phyloP scores from a whole-genome alignment of 1,140 invertebrate genomes.

The Drosophila guanche region DNA sequence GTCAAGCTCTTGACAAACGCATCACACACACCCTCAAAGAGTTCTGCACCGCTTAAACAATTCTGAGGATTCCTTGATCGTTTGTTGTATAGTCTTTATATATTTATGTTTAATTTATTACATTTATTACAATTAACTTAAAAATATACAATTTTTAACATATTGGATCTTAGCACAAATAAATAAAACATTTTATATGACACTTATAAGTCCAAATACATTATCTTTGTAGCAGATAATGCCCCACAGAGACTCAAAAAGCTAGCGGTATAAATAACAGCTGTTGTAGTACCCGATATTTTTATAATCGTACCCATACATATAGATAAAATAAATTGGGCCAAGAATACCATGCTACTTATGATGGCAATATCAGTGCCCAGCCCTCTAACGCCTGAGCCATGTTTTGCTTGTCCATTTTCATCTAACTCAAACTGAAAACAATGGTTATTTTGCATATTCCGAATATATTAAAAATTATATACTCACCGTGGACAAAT shows the following conservation, averaged over 20 bases:
- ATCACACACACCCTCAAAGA: too few relatives aligned
- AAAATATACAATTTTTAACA: too few relatives aligned
- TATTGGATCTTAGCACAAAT: too few relatives aligned
- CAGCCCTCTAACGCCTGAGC: constrained; percentile 89
- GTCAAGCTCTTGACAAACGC: too few relatives aligned
- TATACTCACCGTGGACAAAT: constrained; percentile 90
- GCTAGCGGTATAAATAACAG: constrained; percentile 92
- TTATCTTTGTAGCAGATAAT: constrained; percentile 92
- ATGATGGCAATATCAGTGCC: constrained; percentile 97
- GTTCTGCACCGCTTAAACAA: too few relatives aligned
- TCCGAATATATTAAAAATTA: not conserved
- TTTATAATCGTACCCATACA: constrained; percentile 94
- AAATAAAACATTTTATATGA: constrained; percentile 1
- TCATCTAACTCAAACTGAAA: constrained; percentile 87
- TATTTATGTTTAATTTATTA: too few relatives aligned
- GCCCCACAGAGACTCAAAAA: constrained; percentile 93
- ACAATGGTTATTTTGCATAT: not conserved
- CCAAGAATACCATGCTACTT: constrained; percentile 97
- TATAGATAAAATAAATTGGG: constrained; percentile 94
- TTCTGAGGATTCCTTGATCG: too few relatives aligned
- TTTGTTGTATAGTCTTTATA: too few relatives aligned
- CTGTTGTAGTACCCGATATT: constrained; percentile 92
- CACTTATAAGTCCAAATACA: constrained; percentile 92
- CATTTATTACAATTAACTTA: too few relatives aligned
- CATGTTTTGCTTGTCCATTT: constrained; percentile 84